These are phyloP conservation scores for Dryobotodes eremita DNA, from an alignment of 2,888 invertebrate genomes.

Conservation along the genomic window DNA sequence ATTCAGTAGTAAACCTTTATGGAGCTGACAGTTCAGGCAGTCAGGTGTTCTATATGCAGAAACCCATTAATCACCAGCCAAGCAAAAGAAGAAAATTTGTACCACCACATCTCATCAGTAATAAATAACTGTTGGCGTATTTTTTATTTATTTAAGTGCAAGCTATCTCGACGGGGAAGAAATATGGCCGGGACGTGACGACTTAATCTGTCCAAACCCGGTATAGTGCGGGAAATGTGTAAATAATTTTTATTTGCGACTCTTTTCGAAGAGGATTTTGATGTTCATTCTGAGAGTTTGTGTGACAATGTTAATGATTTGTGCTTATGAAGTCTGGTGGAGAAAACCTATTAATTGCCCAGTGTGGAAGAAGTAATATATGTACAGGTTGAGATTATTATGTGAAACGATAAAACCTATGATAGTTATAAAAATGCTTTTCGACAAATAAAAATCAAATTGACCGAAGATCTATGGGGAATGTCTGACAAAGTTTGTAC, in stretches of 20 bases:
- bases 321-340: background rate
- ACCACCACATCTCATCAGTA: conserved; percentile 60
- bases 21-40: background rate
- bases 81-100: conserved; percentile 43
- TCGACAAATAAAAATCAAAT: no score
- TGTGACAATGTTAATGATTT: conserved; percentile 16
- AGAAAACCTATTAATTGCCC: background rate
- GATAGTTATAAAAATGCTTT: no score
- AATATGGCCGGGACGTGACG: conserved; percentile 82
- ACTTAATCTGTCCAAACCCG: conserved; percentile 79
- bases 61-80: conserved; percentile 45
- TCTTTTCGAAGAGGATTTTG: conserved; percentile 40
- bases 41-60: background rate
- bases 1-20: background rate
- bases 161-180: conserved; percentile 75
- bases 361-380: background rate
- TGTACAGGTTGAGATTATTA: background rate
- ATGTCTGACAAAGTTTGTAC: no score
- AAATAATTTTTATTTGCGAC: conserved; percentile 75
- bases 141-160: conserved; percentile 77
- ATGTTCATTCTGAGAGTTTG: conserved; percentile 18
- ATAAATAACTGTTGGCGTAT: conserved; percentile 65
- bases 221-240: conserved; percentile 75
- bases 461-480: no score
- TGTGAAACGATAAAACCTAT: no score